Conservation (phyloP, 2,797 vertebrate genomes). For the Lutjanus argentimaculatus region DNA sequence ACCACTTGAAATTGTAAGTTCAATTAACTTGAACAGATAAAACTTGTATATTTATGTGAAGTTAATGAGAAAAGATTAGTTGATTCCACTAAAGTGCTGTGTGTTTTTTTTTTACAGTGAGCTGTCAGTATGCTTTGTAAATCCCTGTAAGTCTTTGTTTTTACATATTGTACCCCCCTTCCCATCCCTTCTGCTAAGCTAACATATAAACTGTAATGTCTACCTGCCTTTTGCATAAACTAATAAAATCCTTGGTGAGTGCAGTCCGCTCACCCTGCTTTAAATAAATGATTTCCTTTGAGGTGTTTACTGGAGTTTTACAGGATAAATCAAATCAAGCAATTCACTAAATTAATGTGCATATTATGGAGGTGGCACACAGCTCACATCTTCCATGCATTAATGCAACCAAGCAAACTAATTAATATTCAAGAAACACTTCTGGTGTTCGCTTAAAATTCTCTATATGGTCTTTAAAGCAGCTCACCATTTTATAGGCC, state of each 20-base stretch:
- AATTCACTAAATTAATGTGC: slow-evolving; percentile 36
- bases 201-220: slow-evolving; percentile 26
- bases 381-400: slow-evolving; percentile 15
- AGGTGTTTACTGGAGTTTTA: slow-evolving; percentile 47
- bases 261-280: slow-evolving; percentile 33
- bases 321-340: slow-evolving; percentile 24
- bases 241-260: slow-evolving; percentile 53
- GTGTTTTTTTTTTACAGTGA: neutral
- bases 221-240: slow-evolving; percentile 45
- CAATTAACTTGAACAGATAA: no score
- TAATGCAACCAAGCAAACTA: slow-evolving; percentile 12
- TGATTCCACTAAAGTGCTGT: no score
- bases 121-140: slow-evolving; percentile 7
- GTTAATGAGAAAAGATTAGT: no score
- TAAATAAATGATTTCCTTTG: slow-evolving; percentile 60
- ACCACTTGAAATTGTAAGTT: no score
- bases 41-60: no score
- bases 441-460: slow-evolving; percentile 35
- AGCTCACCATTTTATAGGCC: slow-evolving; percentile 45
- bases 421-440: slow-evolving; percentile 46
- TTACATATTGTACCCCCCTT: slow-evolving; percentile 5
- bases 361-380: neutral
- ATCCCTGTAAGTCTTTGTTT: slow-evolving; percentile 18
- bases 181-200: slow-evolving; percentile 8
- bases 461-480: slow-evolving; percentile 43